Base-by-base conservation (phyloP, 2,113 vertebrate genomes). In the Choloepus hoffmanni region DNA sequence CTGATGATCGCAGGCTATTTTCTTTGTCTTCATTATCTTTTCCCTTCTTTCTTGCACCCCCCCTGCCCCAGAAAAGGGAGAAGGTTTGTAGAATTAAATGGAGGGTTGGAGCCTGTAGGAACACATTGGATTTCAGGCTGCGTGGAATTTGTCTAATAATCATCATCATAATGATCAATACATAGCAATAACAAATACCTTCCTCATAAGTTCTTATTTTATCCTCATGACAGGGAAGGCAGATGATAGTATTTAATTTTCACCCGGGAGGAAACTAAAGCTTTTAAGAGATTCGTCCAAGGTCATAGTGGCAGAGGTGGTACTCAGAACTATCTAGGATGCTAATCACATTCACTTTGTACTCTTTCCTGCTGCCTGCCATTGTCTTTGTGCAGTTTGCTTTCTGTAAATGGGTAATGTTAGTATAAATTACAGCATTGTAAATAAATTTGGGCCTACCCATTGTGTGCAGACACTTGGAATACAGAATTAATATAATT, bases 271-370 rank as follows among this genome's bases (percentile, higher is more conserved):
- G 53, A 67, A 26, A 30, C 55, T 1, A 68, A 53, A 43, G 30
- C 70, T 96, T 93, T 91, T 72, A 95, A 88, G 21, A 77, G 62
- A 40, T 62, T 23, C 55, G 43, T 74, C 58, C 50, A 76, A 81
- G 76, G 72, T 85, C n/a, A 62, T 28, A 40, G 23, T 76, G 67
- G 50, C 89, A 16, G 72, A 62, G 43, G 74, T 67, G 30, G 67
- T 76, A 55, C 12, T 70, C 6, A 85, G 76, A 48, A 50, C 85
- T 82, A 0, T 90, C 48, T 87, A 40, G 18, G 68, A 55, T 93
- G 65, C 65, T 58, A 85, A 58, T 93, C 78, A 72, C 33, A 33
- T 72, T 70, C 26, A 76, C 50, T 77, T 55, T 83, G 12, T 40
- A 9, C 26, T 65, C 15, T 19, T 0, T n/a, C 30, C n/a, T 60